Evolutionary conservation across 1,140 invertebrate species (phyloP).

Genomic region (Steinernema khuongi): DNA sequence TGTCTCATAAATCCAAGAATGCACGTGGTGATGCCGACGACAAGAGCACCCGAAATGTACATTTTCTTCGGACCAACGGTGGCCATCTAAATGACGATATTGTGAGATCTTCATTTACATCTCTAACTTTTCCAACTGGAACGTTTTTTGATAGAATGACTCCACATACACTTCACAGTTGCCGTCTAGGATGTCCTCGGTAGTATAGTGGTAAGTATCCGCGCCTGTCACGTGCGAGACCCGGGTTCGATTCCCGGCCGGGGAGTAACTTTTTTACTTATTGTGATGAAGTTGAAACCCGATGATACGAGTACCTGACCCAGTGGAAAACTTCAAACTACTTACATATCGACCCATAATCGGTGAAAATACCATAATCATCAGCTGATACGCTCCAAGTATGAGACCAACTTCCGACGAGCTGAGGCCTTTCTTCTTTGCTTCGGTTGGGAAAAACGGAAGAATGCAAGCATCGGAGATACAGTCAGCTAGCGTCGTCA

Average conservation of each 20-base stretch:
- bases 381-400: background rate
- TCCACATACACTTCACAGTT: no score
- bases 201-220: no score
- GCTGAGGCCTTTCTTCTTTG: background rate
- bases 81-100: slow-evolving; percentile 7
- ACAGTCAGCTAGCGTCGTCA: background rate
- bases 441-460: slow-evolving; percentile 7
- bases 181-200: no score
- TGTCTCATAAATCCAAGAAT: background rate
- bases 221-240: no score
- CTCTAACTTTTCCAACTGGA: no score
- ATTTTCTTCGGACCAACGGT: background rate
- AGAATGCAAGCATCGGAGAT: background rate
- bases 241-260: no score
- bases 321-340: background rate
- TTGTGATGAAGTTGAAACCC: no score
- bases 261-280: no score
- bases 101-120: no score
- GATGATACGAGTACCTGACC: no score
- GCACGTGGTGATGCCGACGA: background rate
- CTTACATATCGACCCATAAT: background rate
- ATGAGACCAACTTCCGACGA: background rate
- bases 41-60: background rate
- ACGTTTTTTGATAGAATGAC: no score
- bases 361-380: background rate